phyloP scores from a whole-genome alignment of 1,140 invertebrate species.

The Brachionus paranguensis region DNA sequence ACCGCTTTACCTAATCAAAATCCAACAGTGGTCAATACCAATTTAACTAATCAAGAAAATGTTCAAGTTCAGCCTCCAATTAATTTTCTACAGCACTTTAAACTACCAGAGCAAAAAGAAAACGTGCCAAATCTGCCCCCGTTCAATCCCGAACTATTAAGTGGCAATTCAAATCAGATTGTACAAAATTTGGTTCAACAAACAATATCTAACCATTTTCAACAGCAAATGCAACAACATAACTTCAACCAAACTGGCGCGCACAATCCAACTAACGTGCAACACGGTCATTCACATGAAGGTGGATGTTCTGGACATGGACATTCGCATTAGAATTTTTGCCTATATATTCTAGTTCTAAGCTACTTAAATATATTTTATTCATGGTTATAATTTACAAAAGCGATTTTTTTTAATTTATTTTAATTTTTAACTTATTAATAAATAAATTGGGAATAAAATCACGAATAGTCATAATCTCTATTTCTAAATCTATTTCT shows the following conservation, averaged over 20 bases:
- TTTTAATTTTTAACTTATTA: neutral
- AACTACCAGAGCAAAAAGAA: neutral
- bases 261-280: neutral
- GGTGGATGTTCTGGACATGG: conserved; percentile 1
- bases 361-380: neutral
- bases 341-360: neutral
- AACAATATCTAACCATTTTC: conserved; percentile 20
- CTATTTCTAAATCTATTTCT: no score
- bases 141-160: conserved; percentile 16
- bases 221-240: neutral
- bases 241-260: neutral
- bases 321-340: conserved; percentile 19
- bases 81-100: conserved; percentile 12
- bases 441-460: neutral
- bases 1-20: neutral
- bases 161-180: conserved; percentile 2
- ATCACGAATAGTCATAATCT: neutral
- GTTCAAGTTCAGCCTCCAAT: neutral
- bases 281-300: neutral
- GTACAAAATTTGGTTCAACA: conserved; percentile 30
- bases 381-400: neutral
- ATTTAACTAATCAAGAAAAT: neutral
- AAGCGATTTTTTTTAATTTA: neutral
- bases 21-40: neutral
- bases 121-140: neutral